Evolutionary conservation across 2,113 vertebrate species (phyloP).

Genomic region (Mystacornis crossleyi): DNA sequence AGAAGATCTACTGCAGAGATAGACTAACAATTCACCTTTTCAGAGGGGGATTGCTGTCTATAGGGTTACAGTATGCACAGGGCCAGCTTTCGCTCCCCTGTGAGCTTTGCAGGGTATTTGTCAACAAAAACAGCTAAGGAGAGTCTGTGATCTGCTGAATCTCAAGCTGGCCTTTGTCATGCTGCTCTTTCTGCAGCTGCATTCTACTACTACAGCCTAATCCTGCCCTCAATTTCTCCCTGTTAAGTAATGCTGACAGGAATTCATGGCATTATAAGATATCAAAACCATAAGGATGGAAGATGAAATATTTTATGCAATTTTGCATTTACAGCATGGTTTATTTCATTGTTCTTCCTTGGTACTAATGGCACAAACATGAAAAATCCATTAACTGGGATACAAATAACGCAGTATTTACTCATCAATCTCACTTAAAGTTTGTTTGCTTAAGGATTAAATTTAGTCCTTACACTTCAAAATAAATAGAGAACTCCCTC

Average conservation of each 20-base stretch:
- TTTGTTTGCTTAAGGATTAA: background rate
- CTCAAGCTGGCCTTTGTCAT: background rate
- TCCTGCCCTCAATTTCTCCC: background rate
- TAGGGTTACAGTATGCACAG: background rate
- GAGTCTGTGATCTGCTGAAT: background rate
- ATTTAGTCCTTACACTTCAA: background rate
- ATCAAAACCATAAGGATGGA: background rate
- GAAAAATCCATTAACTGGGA: background rate
- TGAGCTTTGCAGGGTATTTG: background rate
- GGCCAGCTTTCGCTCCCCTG: background rate
- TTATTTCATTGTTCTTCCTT: background rate
- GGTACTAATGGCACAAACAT: background rate
- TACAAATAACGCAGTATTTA: background rate
- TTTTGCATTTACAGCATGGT: background rate
- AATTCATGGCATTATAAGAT: background rate
- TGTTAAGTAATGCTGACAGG: background rate
- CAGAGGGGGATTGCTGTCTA: background rate
- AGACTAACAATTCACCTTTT: background rate
- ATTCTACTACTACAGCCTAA: background rate
- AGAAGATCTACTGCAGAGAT: background rate
- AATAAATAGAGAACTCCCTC: background rate
- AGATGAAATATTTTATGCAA: background rate
- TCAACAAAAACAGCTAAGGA: background rate
- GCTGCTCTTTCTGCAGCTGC: background rate
- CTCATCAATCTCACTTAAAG: background rate